Percentiles rank a stretch among this genome's conserved stretches.
phyloP scores from a whole-genome alignment of 2,888 invertebrate genomes.

The Leptogaster cylindrica region DNA sequence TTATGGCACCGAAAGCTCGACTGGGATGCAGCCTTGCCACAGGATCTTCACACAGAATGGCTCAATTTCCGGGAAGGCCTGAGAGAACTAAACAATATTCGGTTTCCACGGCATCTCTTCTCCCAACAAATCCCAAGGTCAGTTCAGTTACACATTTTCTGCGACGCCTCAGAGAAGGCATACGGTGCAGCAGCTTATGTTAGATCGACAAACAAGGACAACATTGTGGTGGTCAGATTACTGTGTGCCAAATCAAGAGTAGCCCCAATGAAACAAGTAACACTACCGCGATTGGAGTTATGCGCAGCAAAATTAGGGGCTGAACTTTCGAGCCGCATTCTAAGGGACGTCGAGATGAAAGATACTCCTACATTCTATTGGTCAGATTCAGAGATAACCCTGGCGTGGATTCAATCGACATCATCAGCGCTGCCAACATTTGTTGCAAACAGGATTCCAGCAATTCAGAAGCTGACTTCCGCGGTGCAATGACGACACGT shows the following conservation, averaged over 20 bases:
- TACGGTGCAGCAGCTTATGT: background rate
- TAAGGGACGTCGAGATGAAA: too few species aligned
- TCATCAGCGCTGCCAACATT: too few species aligned
- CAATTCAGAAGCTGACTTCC: too few species aligned
- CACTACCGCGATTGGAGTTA: background rate
- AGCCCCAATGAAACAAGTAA: background rate
- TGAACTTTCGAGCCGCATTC: too few species aligned
- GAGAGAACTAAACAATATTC: background rate
- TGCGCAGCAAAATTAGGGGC: too few species aligned
- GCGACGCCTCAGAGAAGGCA: slow-evolving; percentile 11
- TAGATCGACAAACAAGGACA: background rate
- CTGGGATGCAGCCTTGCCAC: slow-evolving; percentile 8
- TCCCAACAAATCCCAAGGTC: too few species aligned
- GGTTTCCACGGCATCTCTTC: background rate
- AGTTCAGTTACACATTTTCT: slow-evolving; percentile 12
- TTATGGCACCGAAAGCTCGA: background rate
- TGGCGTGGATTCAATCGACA: too few species aligned
- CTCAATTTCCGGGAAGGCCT: background rate
- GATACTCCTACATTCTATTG: too few species aligned
- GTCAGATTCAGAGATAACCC: too few species aligned
- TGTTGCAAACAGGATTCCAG: too few species aligned
- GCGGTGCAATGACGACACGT: too few species aligned
- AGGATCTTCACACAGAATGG: background rate
- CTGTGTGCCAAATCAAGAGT: background rate
- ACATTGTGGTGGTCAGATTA: background rate